A percentile compares a stretch with the other conserved stretches of the same genome.
Evolutionary conservation across 2,888 invertebrate genomes (phyloP).

Genomic region (Agonopterix arenella): DNA sequence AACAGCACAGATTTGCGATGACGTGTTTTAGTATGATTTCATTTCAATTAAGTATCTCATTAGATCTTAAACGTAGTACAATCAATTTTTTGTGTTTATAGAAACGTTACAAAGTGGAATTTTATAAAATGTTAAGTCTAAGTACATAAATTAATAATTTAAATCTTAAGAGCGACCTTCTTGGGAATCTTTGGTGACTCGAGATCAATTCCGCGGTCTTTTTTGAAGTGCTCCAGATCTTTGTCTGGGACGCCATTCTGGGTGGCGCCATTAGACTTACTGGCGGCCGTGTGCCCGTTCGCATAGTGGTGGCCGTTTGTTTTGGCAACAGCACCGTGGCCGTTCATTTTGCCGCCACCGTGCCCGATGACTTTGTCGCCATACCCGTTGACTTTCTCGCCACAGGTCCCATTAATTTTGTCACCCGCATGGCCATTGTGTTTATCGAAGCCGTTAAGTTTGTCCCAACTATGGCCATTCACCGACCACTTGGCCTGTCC

Average conservation of each 20-base stretch:
- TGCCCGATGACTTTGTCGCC: constrained; percentile 30
- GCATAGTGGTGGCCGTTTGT: constrained; percentile 25
- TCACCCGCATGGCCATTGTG: constrained; percentile 14
- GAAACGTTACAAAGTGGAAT: constrained; percentile 58
- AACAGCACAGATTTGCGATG: neutral
- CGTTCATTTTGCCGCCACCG: constrained; percentile 27
- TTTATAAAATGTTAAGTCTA: constrained; percentile 49
- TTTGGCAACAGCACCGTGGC: constrained; percentile 20
- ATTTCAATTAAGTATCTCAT: constrained; percentile 12
- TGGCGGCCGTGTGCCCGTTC: constrained; percentile 14
- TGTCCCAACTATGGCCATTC: constrained; percentile 14
- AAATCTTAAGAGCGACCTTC: constrained; percentile 64
- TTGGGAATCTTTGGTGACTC: constrained; percentile 69
- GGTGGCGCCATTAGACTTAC: constrained; percentile 20
- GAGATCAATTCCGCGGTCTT: constrained; percentile 49
- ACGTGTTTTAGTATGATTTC: too few species aligned
- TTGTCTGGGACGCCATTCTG: constrained; percentile 19
- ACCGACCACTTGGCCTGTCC: constrained; percentile 46
- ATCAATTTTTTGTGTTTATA: constrained; percentile 40
- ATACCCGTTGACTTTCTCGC: constrained; percentile 30
- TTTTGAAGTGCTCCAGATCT: constrained; percentile 30
- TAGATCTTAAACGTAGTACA: constrained; percentile 28
- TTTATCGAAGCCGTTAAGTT: constrained; percentile 12
- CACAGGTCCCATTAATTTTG: constrained; percentile 22
- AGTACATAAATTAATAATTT: constrained; percentile 33